phyloP scores from a whole-genome alignment of 2,113 vertebrate genomes.

The Holacanthus passer region DNA sequence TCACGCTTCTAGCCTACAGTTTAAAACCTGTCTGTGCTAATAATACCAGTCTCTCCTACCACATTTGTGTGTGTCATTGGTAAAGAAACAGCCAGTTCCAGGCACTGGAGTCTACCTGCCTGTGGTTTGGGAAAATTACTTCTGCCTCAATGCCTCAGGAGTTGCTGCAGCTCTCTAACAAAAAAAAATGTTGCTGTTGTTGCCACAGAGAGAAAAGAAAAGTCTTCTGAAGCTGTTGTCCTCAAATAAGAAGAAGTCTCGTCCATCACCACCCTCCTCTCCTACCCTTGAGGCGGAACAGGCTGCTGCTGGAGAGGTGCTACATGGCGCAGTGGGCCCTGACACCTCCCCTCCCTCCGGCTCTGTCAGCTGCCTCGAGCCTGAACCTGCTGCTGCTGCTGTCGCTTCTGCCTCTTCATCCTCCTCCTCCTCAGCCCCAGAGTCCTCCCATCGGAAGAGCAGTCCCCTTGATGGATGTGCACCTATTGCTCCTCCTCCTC shows the following conservation, averaged over 20 bases:
- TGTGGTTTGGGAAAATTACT: constrained; percentile 19
- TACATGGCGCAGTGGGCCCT: constrained; percentile 90
- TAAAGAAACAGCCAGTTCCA: constrained; percentile 1
- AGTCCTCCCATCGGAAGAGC: constrained; percentile 85
- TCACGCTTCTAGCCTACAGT: neutral
- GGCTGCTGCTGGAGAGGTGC: constrained; percentile 79
- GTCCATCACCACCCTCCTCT: constrained; percentile 93
- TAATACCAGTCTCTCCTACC: neutral
- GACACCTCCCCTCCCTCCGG: constrained; percentile 78
- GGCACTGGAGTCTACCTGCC: constrained; percentile 10
- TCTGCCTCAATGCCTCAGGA: neutral
- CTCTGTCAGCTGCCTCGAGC: constrained; percentile 75
- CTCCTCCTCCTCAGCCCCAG: constrained; percentile 73
- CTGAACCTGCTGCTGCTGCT: constrained; percentile 76
- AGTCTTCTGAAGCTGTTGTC: constrained; percentile 95
- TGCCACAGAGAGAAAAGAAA: constrained; percentile 95
- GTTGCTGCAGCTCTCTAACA: constrained; percentile 14
- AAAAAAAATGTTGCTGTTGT: neutral
- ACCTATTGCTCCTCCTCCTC: constrained; percentile 92
- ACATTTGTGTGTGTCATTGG: neutral
- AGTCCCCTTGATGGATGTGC: constrained; percentile 83
- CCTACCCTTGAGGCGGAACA: constrained; percentile 93
- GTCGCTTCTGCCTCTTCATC: constrained; percentile 52
- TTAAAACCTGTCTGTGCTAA: constrained; percentile 4
- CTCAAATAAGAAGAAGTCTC: constrained; percentile 94